Evolutionary conservation across 2,113 vertebrate species (phyloP).

Genomic region (Sula dactylatra): DNA sequence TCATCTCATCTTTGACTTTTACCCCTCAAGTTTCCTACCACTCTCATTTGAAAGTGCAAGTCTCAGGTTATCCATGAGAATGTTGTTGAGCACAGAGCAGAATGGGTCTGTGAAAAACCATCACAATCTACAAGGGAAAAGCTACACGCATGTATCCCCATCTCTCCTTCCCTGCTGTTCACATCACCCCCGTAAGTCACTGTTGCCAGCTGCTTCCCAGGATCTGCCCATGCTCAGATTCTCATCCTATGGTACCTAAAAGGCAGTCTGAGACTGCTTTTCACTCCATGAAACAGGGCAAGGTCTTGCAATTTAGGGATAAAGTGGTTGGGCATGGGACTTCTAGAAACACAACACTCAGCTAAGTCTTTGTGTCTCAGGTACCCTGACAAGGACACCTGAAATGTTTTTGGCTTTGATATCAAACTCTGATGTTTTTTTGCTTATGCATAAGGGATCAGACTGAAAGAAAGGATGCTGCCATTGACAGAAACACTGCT

Average conservation of each 20-base stretch:
- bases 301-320: background rate
- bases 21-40: background rate
- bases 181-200: background rate
- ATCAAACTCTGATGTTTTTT: background rate
- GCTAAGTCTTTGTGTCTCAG: background rate
- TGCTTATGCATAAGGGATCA: background rate
- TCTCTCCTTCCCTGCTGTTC: background rate
- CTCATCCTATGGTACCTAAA: background rate
- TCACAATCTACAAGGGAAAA: background rate
- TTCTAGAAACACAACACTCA: background rate
- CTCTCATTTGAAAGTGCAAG: background rate
- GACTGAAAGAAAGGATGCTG: background rate
- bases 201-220: background rate
- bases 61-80: background rate
- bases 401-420: background rate
- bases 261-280: background rate
- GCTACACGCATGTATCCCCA: background rate
- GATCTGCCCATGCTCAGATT: background rate
- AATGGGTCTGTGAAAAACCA: background rate
- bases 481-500: background rate
- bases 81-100: background rate
- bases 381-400: background rate
- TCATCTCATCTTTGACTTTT: background rate
- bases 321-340: background rate
- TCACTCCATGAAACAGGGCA: background rate